phyloP scores from a whole-genome alignment of 2,888 invertebrate species.

The Plagodis dolabraria region DNA sequence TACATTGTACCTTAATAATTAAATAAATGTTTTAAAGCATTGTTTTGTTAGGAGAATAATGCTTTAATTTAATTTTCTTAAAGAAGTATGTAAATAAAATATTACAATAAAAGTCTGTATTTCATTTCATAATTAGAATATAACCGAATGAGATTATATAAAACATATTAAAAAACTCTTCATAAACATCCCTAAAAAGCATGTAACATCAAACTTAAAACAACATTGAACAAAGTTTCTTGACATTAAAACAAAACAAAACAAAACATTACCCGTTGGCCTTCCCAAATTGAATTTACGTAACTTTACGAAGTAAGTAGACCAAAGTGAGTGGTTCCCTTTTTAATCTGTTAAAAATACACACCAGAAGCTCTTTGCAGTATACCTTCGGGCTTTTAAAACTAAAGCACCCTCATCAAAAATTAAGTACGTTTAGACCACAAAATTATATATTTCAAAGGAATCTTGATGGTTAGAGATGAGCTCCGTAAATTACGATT shows the following conservation, averaged over 20 bases:
- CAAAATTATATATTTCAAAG: constrained; percentile 16
- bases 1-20: too few species aligned
- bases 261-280: background rate
- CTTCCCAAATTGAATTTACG: constrained; percentile 8
- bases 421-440: constrained; percentile 23
- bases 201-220: too few species aligned
- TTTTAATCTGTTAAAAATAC: constrained; percentile 36
- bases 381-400: constrained; percentile 18
- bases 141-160: too few species aligned
- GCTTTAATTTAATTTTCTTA: too few species aligned
- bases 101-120: too few species aligned
- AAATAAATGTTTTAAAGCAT: too few species aligned
- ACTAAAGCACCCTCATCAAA: constrained; percentile 23
- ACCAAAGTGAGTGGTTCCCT: constrained; percentile 20
- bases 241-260: background rate
- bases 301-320: constrained; percentile 12
- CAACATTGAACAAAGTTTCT: background rate
- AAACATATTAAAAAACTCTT: too few species aligned
- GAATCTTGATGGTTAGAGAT: constrained; percentile 8
- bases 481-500: background rate
- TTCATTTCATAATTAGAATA: too few species aligned
- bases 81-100: too few species aligned
- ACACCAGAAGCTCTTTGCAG: constrained; percentile 14
- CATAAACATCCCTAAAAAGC: too few species aligned
- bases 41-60: too few species aligned